Evolutionary conservation across 2,113 vertebrate species (phyloP).

Genomic region (Neolamprologus modestus): DNA sequence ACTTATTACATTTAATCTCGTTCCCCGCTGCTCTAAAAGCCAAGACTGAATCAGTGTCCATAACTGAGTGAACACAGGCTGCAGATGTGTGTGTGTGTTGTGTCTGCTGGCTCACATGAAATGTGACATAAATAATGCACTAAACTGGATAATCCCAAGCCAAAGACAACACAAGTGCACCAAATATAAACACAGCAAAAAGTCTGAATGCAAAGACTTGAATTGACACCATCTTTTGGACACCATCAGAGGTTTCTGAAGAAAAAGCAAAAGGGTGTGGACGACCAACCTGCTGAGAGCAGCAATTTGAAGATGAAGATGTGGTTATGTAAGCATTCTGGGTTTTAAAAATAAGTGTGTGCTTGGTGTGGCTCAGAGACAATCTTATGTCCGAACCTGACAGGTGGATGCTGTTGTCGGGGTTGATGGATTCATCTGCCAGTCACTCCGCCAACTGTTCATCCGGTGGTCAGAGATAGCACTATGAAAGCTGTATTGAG

Average conservation of each 20-base stretch:
- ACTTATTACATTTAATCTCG: constrained; percentile 37
- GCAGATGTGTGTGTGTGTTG: neutral
- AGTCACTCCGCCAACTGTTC: neutral
- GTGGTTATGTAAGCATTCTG: neutral
- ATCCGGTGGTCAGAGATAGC: neutral
- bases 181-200: neutral
- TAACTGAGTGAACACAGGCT: neutral
- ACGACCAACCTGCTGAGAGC: neutral
- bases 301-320: neutral
- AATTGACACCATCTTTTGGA: neutral
- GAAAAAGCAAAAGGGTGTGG: neutral
- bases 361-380: neutral
- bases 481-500: neutral
- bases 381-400: neutral
- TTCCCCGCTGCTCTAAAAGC: constrained; percentile 12
- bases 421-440: neutral
- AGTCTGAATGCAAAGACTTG: neutral
- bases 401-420: neutral
- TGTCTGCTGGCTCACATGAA: neutral
- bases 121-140: neutral
- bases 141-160: neutral
- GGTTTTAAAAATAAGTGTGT: neutral
- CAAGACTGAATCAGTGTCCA: neutral
- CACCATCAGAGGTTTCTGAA: neutral
- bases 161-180: neutral